These are phyloP conservation scores for Antedon mediterranea DNA, from an alignment of 53 echinoderm and acorn worm genomes.

Conservation along the genomic window DNA sequence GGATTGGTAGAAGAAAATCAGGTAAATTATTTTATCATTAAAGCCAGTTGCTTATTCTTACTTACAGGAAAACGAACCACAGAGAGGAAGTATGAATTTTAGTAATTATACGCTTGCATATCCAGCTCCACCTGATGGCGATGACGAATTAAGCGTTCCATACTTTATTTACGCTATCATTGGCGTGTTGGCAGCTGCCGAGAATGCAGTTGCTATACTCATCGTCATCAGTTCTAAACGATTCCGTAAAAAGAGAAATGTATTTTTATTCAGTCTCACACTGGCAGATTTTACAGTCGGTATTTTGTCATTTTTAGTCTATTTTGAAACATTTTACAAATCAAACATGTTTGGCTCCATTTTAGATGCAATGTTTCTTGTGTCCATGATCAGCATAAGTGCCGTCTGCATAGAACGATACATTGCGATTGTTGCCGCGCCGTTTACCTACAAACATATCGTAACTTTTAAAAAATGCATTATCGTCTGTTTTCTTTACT, in stretches of 20 bases:
- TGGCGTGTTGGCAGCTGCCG: background rate
- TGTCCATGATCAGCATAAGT: background rate
- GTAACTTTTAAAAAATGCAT: background rate
- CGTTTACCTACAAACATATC: background rate
- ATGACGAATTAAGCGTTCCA: too few relatives aligned
- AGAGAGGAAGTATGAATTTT: too few relatives aligned
- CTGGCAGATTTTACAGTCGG: background rate
- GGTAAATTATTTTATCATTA: too few relatives aligned
- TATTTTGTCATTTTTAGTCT: background rate
- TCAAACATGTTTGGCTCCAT: background rate
- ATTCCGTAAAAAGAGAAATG: background rate
- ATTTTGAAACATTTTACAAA: background rate
- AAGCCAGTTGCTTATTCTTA: too few relatives aligned
- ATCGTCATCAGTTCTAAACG: background rate
- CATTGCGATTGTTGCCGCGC: background rate
- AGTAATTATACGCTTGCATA: too few relatives aligned
- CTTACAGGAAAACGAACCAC: too few relatives aligned
- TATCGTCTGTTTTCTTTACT: background rate
- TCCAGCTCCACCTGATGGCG: too few relatives aligned
- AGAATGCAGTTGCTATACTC: background rate
- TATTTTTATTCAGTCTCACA: background rate
- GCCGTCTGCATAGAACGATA: background rate
- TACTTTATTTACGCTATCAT: background rate
- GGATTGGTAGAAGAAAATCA: too few relatives aligned
- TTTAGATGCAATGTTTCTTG: background rate